Evolutionary conservation across 2,888 invertebrate genomes (phyloP), one percentile per base, ranked within the genome.

Genomic region (Leptinotarsa rubiginosa): DNA sequence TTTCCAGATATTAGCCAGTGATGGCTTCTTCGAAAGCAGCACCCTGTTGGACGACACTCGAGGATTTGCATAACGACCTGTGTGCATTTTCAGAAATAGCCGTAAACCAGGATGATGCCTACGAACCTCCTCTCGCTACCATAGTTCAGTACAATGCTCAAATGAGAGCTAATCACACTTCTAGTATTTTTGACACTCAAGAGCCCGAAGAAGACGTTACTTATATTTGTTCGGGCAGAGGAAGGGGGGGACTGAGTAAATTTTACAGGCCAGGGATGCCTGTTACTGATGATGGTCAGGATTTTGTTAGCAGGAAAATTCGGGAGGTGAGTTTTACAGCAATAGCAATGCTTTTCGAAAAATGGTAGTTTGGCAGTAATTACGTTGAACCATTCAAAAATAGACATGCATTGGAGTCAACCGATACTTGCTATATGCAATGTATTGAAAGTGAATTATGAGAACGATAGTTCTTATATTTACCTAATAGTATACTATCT

Each of bases 131-230:
- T n/a, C 71, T 71, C 12, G 59, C 18, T 16, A 18, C 70, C 12
- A 75, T 75, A 47, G 64, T 71, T 50, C 75, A 72, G 22, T 72
- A 65, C 18, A 68, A 64, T 25, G 71, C 71, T n/a, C 64, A 54
- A 52, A 65, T 67, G 20, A 65, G 69, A 13, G 67, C 69, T 20
- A 72, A 69, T 59, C 56, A 54, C 50, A 75, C 50, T 25, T 18
- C 54, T 4, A 75, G 75, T 59, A 72, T 75, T 47, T 75, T 75
- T 22, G 75, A 75, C 59, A 64, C 65, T n/a, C 52, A 72, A 31
- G n/a, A 20, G 52, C 50, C 47, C 13, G 1, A 52, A 7, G 75
- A 75, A n/a, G 72, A 69, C 25, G 70, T 75, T 4, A 72, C 66
- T 3, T 75, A 72, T 66, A 1, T 75, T 2, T 47, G 47, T 20